Percentiles rank a stretch among this genome's conserved stretches.
Conservation (phyloP, 1,140 invertebrate genomes). For the Trichomalopsis sarcophagae region DNA sequence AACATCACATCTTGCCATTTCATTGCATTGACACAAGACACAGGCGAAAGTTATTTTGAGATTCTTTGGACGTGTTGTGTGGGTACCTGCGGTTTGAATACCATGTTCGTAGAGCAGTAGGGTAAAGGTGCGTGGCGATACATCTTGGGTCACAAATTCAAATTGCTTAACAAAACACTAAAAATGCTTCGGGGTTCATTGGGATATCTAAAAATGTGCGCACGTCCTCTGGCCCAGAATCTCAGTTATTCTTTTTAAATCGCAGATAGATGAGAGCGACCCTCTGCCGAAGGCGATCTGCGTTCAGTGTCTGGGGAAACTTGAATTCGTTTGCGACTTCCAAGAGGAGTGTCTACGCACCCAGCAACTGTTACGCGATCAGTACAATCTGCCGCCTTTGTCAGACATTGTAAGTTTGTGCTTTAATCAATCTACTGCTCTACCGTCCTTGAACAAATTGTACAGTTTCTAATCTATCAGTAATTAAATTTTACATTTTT, state of each 20-base stretch:
- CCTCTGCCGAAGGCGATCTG: slow-evolving; percentile 73
- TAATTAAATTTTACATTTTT: not conserved
- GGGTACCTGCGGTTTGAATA: slow-evolving; percentile 54
- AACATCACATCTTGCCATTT: not conserved
- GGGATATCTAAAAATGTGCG: slow-evolving; percentile 33
- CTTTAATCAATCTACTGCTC: slow-evolving; percentile 61
- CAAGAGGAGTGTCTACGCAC: slow-evolving; percentile 74
- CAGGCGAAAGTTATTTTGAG: not conserved
- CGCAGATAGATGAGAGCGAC: slow-evolving; percentile 74
- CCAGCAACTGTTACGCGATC: slow-evolving; percentile 70
- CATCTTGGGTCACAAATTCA: slow-evolving; percentile 17
- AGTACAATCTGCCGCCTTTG: slow-evolving; percentile 69
- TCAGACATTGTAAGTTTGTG: slow-evolving; percentile 70
- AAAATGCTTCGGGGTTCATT: not conserved
- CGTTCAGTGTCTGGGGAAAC: slow-evolving; percentile 73
- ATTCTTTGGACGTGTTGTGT: slow-evolving; percentile 40
- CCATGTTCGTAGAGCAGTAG: slow-evolving; percentile 61
- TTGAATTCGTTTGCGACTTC: slow-evolving; percentile 74
- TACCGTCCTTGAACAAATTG: slow-evolving; percentile 58
- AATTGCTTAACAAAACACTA: slow-evolving; percentile 21
- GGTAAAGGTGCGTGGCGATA: slow-evolving; percentile 41
- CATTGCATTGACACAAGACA: not conserved
- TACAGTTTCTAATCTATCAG: slow-evolving; percentile 33
- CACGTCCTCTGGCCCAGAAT: slow-evolving; percentile 21
- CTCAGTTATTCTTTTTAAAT: slow-evolving; percentile 62